Evolutionary conservation across 2,888 invertebrate species (phyloP).

Genomic region (Eumerus sabulonum): DNA sequence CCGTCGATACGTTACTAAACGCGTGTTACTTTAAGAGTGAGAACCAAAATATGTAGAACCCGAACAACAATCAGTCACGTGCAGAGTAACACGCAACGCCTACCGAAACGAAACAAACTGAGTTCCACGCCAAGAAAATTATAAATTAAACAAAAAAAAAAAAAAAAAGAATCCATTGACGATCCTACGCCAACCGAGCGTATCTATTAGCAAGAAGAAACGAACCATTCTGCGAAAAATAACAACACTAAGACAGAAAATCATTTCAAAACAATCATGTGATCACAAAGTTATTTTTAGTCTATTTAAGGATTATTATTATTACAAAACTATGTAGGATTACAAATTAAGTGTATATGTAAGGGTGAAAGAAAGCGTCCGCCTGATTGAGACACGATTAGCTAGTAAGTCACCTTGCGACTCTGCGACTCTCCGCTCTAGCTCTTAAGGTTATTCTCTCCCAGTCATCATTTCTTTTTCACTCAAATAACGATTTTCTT

Average conservation of each 20-base stretch:
- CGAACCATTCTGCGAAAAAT: conserved; percentile 27
- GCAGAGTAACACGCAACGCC: too few species aligned
- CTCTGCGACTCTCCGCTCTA: conserved; percentile 26
- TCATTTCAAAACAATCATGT: conserved; percentile 66
- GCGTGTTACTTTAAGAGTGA: conserved; percentile 62
- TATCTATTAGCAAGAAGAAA: conserved; percentile 16
- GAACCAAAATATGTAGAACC: conserved; percentile 50
- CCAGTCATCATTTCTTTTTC: too few species aligned
- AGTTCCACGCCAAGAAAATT: background rate
- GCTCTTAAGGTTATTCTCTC: conserved; percentile 16
- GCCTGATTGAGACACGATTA: conserved; percentile 32
- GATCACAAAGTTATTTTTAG: conserved; percentile 63
- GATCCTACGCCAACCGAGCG: background rate
- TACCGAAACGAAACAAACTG: background rate
- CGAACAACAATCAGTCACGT: conserved; percentile 22
- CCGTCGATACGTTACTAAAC: conserved; percentile 76
- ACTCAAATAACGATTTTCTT: too few species aligned
- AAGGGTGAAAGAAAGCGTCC: conserved; percentile 51
- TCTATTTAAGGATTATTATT: conserved; percentile 49
- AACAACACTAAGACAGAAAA: conserved; percentile 60
- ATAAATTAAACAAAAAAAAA: too few species aligned
- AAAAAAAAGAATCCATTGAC: background rate
- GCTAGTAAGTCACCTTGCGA: conserved; percentile 10
- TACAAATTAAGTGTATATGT: conserved; percentile 49
- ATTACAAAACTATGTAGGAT: conserved; percentile 8